A percentile compares a stretch with the other conserved stretches of the same genome.
These are phyloP conservation scores for Catamblyrhynchus diadema DNA, from an alignment of 2,797 vertebrate genomes.

Conservation along the genomic window DNA sequence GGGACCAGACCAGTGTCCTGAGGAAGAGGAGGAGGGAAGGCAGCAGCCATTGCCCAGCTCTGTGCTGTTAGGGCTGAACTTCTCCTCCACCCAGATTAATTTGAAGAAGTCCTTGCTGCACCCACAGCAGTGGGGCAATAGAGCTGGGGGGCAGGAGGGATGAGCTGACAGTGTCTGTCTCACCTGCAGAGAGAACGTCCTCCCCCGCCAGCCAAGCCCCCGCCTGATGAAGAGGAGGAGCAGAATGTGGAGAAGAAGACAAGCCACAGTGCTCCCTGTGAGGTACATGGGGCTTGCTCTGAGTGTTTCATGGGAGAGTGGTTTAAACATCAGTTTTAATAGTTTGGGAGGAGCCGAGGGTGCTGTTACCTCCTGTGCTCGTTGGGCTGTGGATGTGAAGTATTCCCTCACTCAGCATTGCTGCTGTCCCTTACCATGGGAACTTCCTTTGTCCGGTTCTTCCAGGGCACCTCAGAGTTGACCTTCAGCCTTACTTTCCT, in stretches of 20 bases:
- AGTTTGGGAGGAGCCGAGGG: neutral
- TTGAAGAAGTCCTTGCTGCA: neutral
- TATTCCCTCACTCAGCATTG: neutral
- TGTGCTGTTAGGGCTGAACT: neutral
- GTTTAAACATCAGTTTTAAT: neutral
- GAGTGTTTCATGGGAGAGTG: neutral
- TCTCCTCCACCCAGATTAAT: neutral
- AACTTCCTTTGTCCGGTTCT: conserved; percentile 38
- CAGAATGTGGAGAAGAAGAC: conserved; percentile 66
- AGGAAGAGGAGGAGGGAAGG: neutral
- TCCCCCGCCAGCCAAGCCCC: conserved; percentile 81
- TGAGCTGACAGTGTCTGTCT: neutral
- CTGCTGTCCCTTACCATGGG: conserved; percentile 28
- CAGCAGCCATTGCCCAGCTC: neutral
- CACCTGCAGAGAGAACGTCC: conserved; percentile 83
- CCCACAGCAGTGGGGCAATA: accelerated
- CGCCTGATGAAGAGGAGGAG: conserved; percentile 86
- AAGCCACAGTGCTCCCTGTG: conserved; percentile 50
- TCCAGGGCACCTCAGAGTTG: conserved; percentile 28
- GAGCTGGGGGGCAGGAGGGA: neutral
- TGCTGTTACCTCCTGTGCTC: neutral
- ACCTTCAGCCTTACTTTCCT: conserved; percentile 43
- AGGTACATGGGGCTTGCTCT: conserved; percentile 52
- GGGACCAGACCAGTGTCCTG: neutral
- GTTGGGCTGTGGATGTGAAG: neutral